phyloP scores from a whole-genome alignment of 2,888 invertebrate species.

The Cryptocephalus moraei region DNA sequence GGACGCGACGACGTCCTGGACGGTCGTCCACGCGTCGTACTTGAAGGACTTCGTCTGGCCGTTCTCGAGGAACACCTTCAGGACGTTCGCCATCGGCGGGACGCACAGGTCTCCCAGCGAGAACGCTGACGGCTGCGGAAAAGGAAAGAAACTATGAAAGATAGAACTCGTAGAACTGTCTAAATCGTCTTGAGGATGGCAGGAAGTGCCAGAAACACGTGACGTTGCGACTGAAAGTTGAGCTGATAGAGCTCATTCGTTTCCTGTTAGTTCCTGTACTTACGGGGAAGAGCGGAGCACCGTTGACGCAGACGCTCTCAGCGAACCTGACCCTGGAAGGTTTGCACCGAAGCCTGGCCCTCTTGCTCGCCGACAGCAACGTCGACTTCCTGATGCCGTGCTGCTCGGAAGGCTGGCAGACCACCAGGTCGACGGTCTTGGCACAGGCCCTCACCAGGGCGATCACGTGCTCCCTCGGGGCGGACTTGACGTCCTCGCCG shows the following conservation, averaged over 20 bases:
- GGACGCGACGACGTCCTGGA: constrained; percentile 77
- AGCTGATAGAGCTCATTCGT: too few species aligned
- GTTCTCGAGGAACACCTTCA: constrained; percentile 90
- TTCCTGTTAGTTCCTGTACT: constrained; percentile 27
- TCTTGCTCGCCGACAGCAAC: constrained; percentile 76
- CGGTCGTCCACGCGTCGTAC: constrained; percentile 83
- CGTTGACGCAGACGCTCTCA: constrained; percentile 79
- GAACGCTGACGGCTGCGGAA: constrained; percentile 68
- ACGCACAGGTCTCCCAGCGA: constrained; percentile 72
- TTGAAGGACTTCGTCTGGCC: constrained; percentile 94
- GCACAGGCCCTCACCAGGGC: constrained; percentile 75
- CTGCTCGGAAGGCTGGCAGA: constrained; percentile 67
- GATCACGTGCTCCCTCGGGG: constrained; percentile 82
- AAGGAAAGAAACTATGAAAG: background rate
- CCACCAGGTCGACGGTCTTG: constrained; percentile 62
- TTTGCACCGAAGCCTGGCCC: constrained; percentile 68
- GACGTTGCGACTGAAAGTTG: too few species aligned
- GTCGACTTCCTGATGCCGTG: constrained; percentile 62
- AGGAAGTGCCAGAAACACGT: too few species aligned
- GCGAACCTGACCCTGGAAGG: constrained; percentile 83
- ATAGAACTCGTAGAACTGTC: too few species aligned
- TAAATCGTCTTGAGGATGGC: too few species aligned
- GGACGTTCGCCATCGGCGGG: constrained; percentile 87
- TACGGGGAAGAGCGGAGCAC: constrained; percentile 71
- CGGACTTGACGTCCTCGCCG: constrained; percentile 78